Conservation (phyloP, 2,888 invertebrate species). For the Pseudococcus longispinus region DNA sequence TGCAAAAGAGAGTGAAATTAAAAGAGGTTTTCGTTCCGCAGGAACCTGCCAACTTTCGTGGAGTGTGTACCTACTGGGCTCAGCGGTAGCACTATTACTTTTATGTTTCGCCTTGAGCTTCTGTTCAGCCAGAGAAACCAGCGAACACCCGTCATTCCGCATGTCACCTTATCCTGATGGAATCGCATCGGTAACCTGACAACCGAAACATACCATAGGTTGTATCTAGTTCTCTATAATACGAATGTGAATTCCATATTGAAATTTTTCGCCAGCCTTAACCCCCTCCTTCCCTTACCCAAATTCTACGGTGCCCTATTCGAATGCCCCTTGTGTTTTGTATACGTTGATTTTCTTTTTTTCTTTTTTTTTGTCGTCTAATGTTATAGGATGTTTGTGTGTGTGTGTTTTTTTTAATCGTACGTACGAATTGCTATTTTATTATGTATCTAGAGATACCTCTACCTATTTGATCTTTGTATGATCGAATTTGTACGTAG, state of each 20-base stretch:
- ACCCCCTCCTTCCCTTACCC: background rate
- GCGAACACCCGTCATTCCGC: conserved; percentile 50
- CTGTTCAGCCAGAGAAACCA: conserved; percentile 65
- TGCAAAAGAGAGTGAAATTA: conserved; percentile 25
- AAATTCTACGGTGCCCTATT: background rate
- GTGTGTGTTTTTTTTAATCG: background rate
- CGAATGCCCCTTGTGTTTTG: background rate
- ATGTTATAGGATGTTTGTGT: background rate
- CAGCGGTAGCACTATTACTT: conserved; percentile 66
- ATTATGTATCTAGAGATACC: background rate
- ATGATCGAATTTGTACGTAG: background rate
- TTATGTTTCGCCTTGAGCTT: conserved; percentile 68
- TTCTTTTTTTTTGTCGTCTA: background rate
- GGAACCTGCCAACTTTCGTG: conserved; percentile 69
- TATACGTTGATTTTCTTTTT: conserved; percentile 4
- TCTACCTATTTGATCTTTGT: background rate
- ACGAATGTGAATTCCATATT: background rate
- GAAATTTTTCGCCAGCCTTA: background rate
- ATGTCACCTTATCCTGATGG: conserved; percentile 55
- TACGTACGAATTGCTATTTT: background rate
- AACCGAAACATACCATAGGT: conserved; percentile 28
- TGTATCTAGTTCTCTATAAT: background rate
- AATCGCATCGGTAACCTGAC: conserved; percentile 52
- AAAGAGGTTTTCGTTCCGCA: conserved; percentile 62
- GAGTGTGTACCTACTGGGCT: conserved; percentile 67